phyloP scores from a whole-genome alignment of 2,797 vertebrate species.

The Sebastes umbrosus region DNA sequence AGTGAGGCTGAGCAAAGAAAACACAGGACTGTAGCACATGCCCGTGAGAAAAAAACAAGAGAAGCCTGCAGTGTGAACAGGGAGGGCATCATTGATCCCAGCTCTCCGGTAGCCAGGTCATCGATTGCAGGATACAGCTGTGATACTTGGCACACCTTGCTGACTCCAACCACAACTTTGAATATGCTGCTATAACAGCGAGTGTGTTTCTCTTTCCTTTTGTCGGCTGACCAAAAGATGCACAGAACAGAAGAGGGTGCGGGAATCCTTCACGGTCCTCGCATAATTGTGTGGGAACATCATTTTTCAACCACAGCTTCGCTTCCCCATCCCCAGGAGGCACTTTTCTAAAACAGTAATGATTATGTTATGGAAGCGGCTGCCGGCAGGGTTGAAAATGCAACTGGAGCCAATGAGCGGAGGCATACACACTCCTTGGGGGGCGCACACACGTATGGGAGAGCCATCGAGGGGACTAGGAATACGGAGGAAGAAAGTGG shows the following conservation, averaged over 20 bases:
- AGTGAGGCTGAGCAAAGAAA: conserved; percentile 17
- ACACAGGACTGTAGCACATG: conserved; percentile 27
- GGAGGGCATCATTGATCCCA: conserved; percentile 61
- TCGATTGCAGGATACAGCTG: conserved; percentile 62
- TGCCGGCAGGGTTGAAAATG: conserved; percentile 46
- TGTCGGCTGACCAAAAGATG: conserved; percentile 33
- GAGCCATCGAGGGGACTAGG: neutral
- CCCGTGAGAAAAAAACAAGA: conserved; percentile 31
- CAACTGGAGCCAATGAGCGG: conserved; percentile 40
- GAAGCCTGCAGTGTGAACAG: conserved; percentile 55
- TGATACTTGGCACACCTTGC: conserved; percentile 61
- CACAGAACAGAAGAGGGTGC: neutral
- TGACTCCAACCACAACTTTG: conserved; percentile 54
- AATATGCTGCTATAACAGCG: conserved; percentile 40
- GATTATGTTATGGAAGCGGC: conserved; percentile 63
- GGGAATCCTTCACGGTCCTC: conserved; percentile 17
- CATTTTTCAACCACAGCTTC: conserved; percentile 57
- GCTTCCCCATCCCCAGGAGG: conserved; percentile 44
- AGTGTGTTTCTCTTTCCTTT: conserved; percentile 7
- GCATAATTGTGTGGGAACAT: conserved; percentile 58
- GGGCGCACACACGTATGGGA: conserved; percentile 23
- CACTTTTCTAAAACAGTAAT: conserved; percentile 60
- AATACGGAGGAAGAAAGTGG: neutral
- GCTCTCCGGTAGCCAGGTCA: conserved; percentile 57
- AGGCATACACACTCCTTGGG: conserved; percentile 17